Evolutionary conservation across 2,113 vertebrate genomes (phyloP), one percentile per base, ranked within the genome.

Genomic region (Upupa epops): DNA sequence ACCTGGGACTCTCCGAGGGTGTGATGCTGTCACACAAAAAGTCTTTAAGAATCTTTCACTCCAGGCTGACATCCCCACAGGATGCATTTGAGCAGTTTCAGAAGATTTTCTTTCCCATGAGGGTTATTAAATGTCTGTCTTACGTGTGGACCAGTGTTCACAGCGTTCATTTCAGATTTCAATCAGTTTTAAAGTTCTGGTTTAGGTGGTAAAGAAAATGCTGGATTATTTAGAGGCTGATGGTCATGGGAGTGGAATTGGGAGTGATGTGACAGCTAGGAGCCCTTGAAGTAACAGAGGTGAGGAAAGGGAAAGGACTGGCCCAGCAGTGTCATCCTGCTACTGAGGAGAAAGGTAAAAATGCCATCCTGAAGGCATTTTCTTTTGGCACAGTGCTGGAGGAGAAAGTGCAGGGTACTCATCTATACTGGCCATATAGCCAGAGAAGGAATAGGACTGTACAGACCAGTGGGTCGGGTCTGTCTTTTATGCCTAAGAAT

Each of bases 21-120:
- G 85, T 94, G 93, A 96, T 95, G 88, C 95, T 96, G 95, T 96
- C 96, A 95, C 73, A 75, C 79, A 88, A 61, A 91, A 95, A 93
- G 92, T 95, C 95, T 96, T 96, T 95, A 94, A 96, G 88, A 88
- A 55, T 80, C 84, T 93, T 90, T 94, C 74, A 93, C 76, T 88
- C 51, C 49, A 86, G 86, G 83, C 83, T 92, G 95, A 94, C 92
- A 72, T 92, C 90, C 83, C 84, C 94, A 51, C 52, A 72, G 95
- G 96, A 73, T 86, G 45, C 76, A 59, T 96, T 95, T 95, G 73
- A 89, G 88, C 94, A 96, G 91, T 88, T 92, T 64, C 34, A 94
- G 93, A 95, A 95, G 70, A 79, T 49, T 40, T 94, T 87, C 80
- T 86, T 77, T 95, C 94, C 90, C 86, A 17, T 32, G 78, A 83